A percentile compares a stretch with the other conserved stretches of the same genome.
phyloP scores from a whole-genome alignment of 2,888 invertebrate genomes.

The Yponomeuta plumbellus region DNA sequence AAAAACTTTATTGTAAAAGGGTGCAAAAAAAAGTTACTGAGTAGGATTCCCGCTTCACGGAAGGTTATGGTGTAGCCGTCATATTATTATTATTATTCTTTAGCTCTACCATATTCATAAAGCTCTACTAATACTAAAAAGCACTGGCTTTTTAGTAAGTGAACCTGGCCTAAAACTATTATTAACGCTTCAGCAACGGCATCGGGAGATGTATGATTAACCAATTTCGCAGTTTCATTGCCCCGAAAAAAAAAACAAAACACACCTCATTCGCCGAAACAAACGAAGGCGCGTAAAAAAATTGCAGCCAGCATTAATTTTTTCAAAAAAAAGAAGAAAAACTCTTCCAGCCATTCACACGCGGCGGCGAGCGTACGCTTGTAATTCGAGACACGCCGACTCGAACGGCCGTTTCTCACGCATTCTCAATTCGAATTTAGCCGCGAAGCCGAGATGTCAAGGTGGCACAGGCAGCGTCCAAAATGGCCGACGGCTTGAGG shows the following conservation, averaged over 20 bases:
- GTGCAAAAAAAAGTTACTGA: too few relatives aligned
- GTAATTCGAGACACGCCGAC: slow-evolving; percentile 49
- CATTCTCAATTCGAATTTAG: slow-evolving; percentile 61
- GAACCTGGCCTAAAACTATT: background rate
- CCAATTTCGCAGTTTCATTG: slow-evolving; percentile 10
- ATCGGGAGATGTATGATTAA: slow-evolving; percentile 8
- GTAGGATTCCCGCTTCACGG: too few relatives aligned
- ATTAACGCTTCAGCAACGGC: slow-evolving; percentile 7
- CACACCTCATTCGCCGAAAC: slow-evolving; percentile 14
- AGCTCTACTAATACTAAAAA: too few relatives aligned
- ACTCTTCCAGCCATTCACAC: slow-evolving; percentile 50
- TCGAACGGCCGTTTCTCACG: slow-evolving; percentile 56
- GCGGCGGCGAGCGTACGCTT: slow-evolving; percentile 30
- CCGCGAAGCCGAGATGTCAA: slow-evolving; percentile 53
- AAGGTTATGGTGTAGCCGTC: too few relatives aligned
- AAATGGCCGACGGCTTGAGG: slow-evolving; percentile 4
- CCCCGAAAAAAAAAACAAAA: slow-evolving; percentile 2
- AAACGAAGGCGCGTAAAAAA: slow-evolving; percentile 36
- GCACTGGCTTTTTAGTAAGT: too few relatives aligned
- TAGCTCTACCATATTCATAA: too few relatives aligned
- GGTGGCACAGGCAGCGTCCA: background rate
- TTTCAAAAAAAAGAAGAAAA: slow-evolving; percentile 22
- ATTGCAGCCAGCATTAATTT: slow-evolving; percentile 29
- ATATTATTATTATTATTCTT: too few relatives aligned
- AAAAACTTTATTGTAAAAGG: too few relatives aligned